Evolutionary conservation across 2,113 vertebrate species (phyloP), one percentile per base, ranked within the genome.

Genomic region (Tachycineta bicolor): DNA sequence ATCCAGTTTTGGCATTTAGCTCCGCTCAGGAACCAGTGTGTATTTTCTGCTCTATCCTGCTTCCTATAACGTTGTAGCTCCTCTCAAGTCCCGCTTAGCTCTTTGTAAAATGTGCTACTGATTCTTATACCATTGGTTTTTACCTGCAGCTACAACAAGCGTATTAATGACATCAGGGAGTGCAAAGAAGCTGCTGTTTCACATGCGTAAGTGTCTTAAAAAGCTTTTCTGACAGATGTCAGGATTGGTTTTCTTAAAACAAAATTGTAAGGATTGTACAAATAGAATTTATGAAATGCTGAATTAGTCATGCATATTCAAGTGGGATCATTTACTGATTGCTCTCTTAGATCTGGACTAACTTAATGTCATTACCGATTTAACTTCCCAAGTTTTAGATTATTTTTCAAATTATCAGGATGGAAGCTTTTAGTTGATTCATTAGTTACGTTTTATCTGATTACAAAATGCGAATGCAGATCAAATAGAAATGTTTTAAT

Each of bases 101-200:
- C 31, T 33, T 64, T 10, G 25, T 76, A 10, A 49, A 24, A 65
- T n/a, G 26, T 67, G 29, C 33, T 70, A 0, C 41, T 31, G 7
- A 9, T 80, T 26, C 20, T 71, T 60, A 13, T 11, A 14, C 16
- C 2, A 0, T 49, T 97, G 86, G 56, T 96, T 93, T 91, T 94
- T 47, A 33, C 39, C 87, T 88, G 47, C 94, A 99, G 99, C n/a
- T 99, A 99, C 97, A 99, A 99, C 98, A 99, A 99, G 80, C 99
- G 99, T 52, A 99, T 99, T 93, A 99, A 99, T 75, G 99, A 99
- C 98, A 99, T 99, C 97, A 97, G 99, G 96, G 99, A 99, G 95
- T 99, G 99, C 97, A 99, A 99, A 96, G 99, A 99, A 88, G 98
- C 99, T 63, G 99, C 99, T 60, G 98, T 99, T 91, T 99, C 99